Conservation (phyloP, 2,113 vertebrate genomes). For the Oryzias woworae region DNA sequence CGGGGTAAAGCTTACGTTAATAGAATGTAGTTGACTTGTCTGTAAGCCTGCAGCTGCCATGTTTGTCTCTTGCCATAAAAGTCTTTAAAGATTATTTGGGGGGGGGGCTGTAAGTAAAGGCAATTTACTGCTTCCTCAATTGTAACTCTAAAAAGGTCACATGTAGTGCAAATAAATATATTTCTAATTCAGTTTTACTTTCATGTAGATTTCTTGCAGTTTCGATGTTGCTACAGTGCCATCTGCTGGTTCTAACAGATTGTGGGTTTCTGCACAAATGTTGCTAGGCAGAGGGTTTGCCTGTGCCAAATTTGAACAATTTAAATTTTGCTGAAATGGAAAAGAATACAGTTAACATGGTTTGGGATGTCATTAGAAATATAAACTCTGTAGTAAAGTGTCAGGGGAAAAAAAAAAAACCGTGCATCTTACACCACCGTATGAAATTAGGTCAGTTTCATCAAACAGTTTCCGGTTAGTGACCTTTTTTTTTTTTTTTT, state of each 20-base stretch:
- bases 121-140: neutral
- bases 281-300: conserved; percentile 59
- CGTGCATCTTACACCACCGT: too few species aligned
- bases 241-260: conserved; percentile 63
- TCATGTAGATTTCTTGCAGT: conserved; percentile 2
- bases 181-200: neutral
- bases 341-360: too few species aligned
- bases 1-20: conserved; percentile 17
- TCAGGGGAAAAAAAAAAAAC: too few species aligned
- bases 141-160: conserved; percentile 1
- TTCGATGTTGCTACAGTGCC: conserved; percentile 69
- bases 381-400: too few species aligned
- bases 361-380: too few species aligned
- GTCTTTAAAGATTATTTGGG: too few species aligned
- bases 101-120: too few species aligned
- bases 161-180: neutral
- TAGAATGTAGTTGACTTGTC: neutral
- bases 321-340: too few species aligned
- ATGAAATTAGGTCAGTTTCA: too few species aligned
- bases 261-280: conserved; percentile 46
- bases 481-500: too few species aligned
- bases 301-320: conserved; percentile 50
- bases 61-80: neutral
- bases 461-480: too few species aligned
- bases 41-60: conserved; percentile 4